Evolutionary conservation across 2,797 vertebrate species (phyloP).

Genomic region (Lepus townsendii): DNA sequence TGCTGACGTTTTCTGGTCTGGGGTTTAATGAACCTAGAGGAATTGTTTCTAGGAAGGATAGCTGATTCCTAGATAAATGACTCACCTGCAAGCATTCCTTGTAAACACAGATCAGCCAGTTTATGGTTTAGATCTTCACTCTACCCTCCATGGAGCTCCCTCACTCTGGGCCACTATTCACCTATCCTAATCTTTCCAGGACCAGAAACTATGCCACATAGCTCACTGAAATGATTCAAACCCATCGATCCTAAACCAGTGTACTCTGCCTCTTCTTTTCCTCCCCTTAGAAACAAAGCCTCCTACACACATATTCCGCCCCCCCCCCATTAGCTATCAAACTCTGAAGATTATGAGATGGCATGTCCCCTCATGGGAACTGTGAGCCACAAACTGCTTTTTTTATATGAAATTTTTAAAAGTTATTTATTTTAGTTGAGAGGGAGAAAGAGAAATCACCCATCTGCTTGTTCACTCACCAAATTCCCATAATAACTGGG

Average conservation of each 20-base stretch:
- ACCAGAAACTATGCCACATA: rapidly evolving
- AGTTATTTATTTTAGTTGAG: too few species aligned
- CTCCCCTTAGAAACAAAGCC: background rate
- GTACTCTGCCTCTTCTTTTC: background rate
- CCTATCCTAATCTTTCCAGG: background rate
- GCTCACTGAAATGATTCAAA: background rate
- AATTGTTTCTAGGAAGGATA: rapidly evolving
- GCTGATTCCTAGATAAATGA: background rate
- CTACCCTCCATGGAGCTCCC: background rate
- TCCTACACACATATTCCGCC: background rate
- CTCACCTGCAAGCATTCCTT: background rate
- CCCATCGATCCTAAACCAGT: background rate
- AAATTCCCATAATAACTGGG: too few species aligned
- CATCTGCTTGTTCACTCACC: too few species aligned
- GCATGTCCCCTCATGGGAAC: background rate
- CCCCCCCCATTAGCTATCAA: background rate
- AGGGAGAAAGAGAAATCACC: too few species aligned
- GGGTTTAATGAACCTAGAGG: background rate
- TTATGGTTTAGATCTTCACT: background rate
- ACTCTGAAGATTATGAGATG: rapidly evolving
- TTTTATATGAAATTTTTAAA: too few species aligned
- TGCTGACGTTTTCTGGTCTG: background rate
- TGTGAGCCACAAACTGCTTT: background rate
- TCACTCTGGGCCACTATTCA: background rate
- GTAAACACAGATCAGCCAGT: background rate